These are phyloP conservation scores for Rugalucina vietnamica DNA, from an alignment of 2,888 invertebrate genomes.

Conservation along the genomic window DNA sequence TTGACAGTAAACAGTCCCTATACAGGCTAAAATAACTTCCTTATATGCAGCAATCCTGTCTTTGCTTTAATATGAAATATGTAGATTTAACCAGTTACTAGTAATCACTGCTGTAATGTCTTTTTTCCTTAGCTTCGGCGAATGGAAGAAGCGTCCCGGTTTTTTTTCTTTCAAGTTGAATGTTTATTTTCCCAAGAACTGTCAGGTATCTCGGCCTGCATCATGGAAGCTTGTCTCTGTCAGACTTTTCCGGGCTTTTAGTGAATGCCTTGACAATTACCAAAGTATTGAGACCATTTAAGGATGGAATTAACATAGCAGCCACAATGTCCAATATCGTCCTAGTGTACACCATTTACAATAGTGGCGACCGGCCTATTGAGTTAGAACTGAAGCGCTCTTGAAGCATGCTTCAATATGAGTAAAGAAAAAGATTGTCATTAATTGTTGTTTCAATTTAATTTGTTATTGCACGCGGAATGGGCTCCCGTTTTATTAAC, in stretches of 20 bases:
- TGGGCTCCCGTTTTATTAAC: conserved; percentile 59
- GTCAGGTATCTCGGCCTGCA: not conserved
- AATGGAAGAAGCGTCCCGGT: too few relatives aligned
- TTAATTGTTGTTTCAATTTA: not conserved
- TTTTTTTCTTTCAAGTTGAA: too few relatives aligned
- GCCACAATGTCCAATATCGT: not conserved
- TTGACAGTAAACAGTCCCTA: too few relatives aligned
- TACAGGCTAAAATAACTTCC: too few relatives aligned
- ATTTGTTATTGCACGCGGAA: conserved; percentile 13
- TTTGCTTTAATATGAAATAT: too few relatives aligned
- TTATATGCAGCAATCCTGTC: too few relatives aligned
- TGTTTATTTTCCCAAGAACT: too few relatives aligned
- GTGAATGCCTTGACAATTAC: not conserved
- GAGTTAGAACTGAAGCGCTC: not conserved
- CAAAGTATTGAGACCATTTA: not conserved
- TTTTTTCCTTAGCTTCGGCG: too few relatives aligned
- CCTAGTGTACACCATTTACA: too few relatives aligned
- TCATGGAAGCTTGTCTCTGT: not conserved
- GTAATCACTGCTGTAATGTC: too few relatives aligned
- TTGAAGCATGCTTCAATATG: not conserved
- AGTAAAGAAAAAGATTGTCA: not conserved
- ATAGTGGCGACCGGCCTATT: too few relatives aligned
- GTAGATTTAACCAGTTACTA: too few relatives aligned
- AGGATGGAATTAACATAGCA: not conserved
- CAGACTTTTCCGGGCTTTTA: not conserved